Percentiles rank a stretch among this genome's conserved stretches.
These are phyloP conservation scores for Odobenus rosmarus DNA, from an alignment of 2,113 vertebrate genomes.

Conservation along the genomic window DNA sequence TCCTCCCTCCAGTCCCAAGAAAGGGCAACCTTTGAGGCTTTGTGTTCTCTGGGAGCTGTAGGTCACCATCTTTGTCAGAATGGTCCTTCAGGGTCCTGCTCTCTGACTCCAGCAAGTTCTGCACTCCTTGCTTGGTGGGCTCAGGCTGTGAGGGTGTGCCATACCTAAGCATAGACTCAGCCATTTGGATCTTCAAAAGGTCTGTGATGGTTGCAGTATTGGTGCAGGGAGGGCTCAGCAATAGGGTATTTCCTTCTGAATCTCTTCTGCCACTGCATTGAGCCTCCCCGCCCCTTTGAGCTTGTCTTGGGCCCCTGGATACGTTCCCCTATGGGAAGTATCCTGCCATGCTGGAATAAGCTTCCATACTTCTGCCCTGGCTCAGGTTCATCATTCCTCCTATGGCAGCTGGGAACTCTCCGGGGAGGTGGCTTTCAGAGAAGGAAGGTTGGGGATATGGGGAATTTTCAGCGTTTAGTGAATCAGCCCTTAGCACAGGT, in stretches of 20 bases:
- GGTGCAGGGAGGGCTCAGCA: background rate
- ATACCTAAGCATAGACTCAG: background rate
- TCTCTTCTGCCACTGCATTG: background rate
- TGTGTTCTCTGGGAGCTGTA: background rate
- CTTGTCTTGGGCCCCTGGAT: background rate
- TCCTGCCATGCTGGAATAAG: fast-evolving
- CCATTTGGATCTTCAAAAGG: background rate
- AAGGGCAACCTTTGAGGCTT: background rate
- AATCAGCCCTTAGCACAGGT: background rate
- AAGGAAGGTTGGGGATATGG: background rate
- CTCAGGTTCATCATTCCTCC: no score
- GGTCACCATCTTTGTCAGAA: fast-evolving
- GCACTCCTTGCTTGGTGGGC: background rate
- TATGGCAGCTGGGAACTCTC: background rate
- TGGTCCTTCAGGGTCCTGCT: background rate
- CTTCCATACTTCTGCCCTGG: background rate
- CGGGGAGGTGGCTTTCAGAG: background rate
- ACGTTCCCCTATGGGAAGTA: no score
- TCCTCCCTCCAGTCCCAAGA: background rate
- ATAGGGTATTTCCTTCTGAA: background rate
- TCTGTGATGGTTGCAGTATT: background rate
- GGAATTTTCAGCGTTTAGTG: no score
- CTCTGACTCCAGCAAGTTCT: background rate
- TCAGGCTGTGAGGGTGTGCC: fast-evolving
- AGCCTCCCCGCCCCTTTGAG: background rate